Evolutionary conservation across 2,888 invertebrate genomes (phyloP).

Genomic region (Odontocolon sp.): DNA sequence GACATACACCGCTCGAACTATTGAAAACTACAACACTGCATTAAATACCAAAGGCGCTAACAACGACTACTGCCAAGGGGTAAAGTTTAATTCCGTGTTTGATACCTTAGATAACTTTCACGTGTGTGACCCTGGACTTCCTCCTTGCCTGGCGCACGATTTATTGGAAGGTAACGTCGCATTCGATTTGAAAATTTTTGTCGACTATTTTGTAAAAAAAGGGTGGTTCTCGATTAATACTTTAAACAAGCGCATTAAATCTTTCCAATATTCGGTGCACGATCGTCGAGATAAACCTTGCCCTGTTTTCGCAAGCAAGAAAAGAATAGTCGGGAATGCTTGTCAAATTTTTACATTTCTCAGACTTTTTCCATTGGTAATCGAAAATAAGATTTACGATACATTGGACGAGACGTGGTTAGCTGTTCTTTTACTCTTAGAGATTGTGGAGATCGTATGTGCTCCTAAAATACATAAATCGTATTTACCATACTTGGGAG

Average conservation of each 20-base stretch:
- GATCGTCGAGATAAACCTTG: neutral
- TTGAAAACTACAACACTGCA: neutral
- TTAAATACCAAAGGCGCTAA: neutral
- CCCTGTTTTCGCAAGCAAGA: neutral
- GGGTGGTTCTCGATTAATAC: neutral
- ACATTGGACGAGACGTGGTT: constrained; percentile 30
- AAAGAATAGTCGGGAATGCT: constrained; percentile 29
- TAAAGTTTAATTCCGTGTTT: constrained; percentile 26
- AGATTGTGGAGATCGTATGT: constrained; percentile 50
- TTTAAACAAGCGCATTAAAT: neutral
- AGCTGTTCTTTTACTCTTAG: constrained; percentile 30
- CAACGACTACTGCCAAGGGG: constrained; percentile 1
- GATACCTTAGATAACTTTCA: constrained; percentile 20
- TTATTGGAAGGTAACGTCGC: neutral
- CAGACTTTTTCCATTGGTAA: constrained; percentile 36
- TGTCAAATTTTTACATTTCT: constrained; percentile 48
- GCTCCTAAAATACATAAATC: constrained; percentile 45
- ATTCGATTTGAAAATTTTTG: neutral
- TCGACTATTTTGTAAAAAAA: neutral
- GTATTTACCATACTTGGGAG: constrained; percentile 18
- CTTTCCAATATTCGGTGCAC: neutral
- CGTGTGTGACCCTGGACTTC: neutral
- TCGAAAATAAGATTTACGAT: constrained; percentile 42
- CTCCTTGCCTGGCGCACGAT: neutral
- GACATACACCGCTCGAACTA: neutral